These are phyloP conservation scores for Papilio helenus DNA, from an alignment of 1,140 invertebrate genomes.

Conservation along the genomic window DNA sequence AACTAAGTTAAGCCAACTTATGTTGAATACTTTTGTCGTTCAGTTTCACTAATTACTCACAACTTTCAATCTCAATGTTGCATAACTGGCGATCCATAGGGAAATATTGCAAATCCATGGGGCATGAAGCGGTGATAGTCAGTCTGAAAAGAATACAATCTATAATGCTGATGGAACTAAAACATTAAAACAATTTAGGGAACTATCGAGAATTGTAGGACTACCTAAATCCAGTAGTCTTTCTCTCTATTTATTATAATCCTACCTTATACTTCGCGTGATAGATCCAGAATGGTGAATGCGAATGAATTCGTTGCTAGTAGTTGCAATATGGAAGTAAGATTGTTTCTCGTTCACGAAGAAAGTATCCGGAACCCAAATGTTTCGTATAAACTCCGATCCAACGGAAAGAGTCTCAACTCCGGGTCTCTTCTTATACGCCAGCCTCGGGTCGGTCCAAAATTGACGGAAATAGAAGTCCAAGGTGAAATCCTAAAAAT, in stretches of 20 bases:
- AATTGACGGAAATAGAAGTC: conserved; percentile 99
- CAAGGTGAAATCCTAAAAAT: conserved; percentile 95
- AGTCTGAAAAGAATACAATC: conserved; percentile 87
- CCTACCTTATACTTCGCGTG: conserved; percentile 97
- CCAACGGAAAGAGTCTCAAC: conserved; percentile 95
- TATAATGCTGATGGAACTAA: background rate
- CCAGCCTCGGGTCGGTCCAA: conserved; percentile 97
- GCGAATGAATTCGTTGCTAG: conserved; percentile 98
- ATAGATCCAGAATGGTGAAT: conserved; percentile 97
- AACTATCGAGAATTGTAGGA: background rate
- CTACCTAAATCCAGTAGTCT: background rate
- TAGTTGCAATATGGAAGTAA: conserved; percentile 98
- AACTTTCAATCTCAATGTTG: conserved; percentile 99
- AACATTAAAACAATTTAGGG: background rate
- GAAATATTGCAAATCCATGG: conserved; percentile 98
- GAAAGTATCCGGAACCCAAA: conserved; percentile 99
- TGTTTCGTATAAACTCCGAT: conserved; percentile 97
- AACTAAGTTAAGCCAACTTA: conserved; percentile 49
- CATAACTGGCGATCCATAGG: conserved; percentile 98
- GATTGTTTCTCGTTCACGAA: conserved; percentile 99
- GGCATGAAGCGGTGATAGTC: conserved; percentile 98
- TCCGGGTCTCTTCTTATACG: conserved; percentile 93
- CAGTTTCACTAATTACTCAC: conserved; percentile 88
- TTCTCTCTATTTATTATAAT: conserved; percentile 1
- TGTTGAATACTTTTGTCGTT: conserved; percentile 40